Evolutionary conservation across 2,113 vertebrate genomes (phyloP).

Genomic region (Myiozetetes cayanensis): DNA sequence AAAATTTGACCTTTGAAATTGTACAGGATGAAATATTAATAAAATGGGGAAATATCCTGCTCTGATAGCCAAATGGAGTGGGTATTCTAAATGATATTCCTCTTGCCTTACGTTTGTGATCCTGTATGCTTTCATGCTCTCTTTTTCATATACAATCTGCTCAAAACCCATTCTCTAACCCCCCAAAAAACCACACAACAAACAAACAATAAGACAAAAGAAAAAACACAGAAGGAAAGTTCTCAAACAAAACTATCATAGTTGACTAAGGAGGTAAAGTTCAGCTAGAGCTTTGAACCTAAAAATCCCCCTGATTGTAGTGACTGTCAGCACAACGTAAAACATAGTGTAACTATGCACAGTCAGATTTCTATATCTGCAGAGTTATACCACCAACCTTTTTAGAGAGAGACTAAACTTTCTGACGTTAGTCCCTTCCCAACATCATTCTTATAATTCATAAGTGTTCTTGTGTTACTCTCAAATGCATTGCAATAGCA

Average conservation of each 20-base stretch:
- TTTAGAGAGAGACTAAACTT: neutral
- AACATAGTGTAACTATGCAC: neutral
- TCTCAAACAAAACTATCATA: neutral
- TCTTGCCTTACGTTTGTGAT: neutral
- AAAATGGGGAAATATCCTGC: neutral
- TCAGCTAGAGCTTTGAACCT: neutral
- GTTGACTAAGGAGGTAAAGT: neutral
- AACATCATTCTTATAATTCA: neutral
- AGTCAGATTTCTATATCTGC: neutral
- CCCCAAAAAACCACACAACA: no score
- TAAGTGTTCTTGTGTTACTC: neutral
- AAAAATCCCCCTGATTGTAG: neutral
- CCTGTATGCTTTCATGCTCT: neutral
- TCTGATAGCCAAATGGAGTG: neutral
- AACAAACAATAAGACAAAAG: neutral
- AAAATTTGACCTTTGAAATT: neutral
- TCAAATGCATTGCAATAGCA: neutral
- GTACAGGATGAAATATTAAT: neutral
- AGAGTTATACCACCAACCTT: neutral
- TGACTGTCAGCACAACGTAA: neutral
- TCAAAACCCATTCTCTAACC: no score
- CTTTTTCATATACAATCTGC: neutral
- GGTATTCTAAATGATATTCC: neutral
- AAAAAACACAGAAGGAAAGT: neutral
- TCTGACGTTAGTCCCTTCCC: neutral